Evolutionary conservation across 1,140 invertebrate species (phyloP).

Genomic region (Pteromalus puparum): DNA sequence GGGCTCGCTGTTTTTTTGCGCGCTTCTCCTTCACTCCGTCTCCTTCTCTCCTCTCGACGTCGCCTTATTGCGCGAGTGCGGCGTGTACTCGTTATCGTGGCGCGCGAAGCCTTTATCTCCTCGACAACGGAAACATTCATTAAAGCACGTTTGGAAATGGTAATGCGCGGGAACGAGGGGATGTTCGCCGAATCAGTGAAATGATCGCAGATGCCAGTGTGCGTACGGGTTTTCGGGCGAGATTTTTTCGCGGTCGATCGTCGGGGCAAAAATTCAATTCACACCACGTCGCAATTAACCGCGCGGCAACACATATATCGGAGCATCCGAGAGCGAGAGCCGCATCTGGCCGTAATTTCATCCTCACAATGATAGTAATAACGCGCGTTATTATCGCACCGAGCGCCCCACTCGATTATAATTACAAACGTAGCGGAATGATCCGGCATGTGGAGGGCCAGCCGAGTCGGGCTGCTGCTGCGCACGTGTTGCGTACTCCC

Average conservation of each 20-base stretch:
- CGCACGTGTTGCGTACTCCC: slow-evolving; percentile 3
- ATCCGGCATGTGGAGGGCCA: slow-evolving; percentile 19
- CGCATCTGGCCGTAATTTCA: slow-evolving; percentile 42
- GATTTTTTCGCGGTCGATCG: background rate
- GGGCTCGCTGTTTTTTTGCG: background rate
- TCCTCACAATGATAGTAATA: slow-evolving; percentile 48
- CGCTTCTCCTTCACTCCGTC: background rate
- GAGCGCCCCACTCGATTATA: slow-evolving; percentile 31
- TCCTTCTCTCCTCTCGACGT: background rate
- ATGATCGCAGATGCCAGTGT: slow-evolving; percentile 13
- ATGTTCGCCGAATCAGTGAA: slow-evolving; percentile 45
- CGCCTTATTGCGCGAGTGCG: background rate
- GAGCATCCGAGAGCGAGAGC: no score
- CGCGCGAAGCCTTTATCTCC: slow-evolving; percentile 48
- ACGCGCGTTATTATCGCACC: slow-evolving; percentile 44
- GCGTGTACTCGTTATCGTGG: slow-evolving; percentile 52
- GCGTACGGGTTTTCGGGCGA: no score
- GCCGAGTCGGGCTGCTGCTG: background rate
- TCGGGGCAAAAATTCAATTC: background rate
- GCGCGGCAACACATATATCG: slow-evolving; percentile 5
- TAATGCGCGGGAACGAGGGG: slow-evolving; percentile 29
- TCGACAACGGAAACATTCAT: slow-evolving; percentile 55
- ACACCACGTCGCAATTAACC: background rate
- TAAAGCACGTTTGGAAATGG: slow-evolving; percentile 46
- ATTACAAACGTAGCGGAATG: slow-evolving; percentile 34